Base-by-base conservation (phyloP, 2,113 vertebrate genomes). In the Limanda limanda region DNA sequence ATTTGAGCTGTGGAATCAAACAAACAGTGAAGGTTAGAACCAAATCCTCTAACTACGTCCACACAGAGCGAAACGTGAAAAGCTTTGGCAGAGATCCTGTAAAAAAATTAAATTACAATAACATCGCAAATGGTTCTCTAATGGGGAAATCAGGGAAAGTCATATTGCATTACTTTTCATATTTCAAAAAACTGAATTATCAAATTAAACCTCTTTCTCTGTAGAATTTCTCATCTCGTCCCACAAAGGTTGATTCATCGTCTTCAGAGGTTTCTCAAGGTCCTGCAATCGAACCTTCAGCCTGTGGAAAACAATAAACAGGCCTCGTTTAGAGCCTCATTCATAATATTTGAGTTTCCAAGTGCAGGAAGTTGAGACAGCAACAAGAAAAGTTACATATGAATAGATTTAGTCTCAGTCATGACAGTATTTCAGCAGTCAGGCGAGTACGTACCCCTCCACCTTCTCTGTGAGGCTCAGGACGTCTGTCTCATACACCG, bases 401-500 rank as follows among this genome's bases (percentile, higher is more conserved):
- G 3, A 4, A 27, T 3, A 27, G 25, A 27, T 31, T 31, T 31
- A 31, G 7, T 31, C 27, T 31, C 5, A 31, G 27, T 31, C 27
- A 31, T 31, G 27, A 31, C 5, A 31, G 45, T 47, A 47, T 47
- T 9, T 17, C 5, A 15, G 47, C 42, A 47, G 4, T 8, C 13
- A 20, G 59, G 45, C 51, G 21, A 4, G 1, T 48, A 87, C 88
- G 76, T 91, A 99, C 97, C 95, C 92, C 15, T 94, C 95, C 86
- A 95, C 95, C 74, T 90, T 95, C 45, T 85, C 92, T 24, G 87
- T 88, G 37, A 98, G 93, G 61, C 79, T 79, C 37, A 89, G 92
- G 74, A 95, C 95, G 21, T 98, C 94, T 6, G 93, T 86, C 89
- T 96, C 95, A 37, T 98, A 99, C 78, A 97, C 94, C 71, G 75